Percentiles rank a stretch among this genome's conserved stretches.
Conservation (phyloP, 2,113 vertebrate species). For the Struthidea cinerea region DNA sequence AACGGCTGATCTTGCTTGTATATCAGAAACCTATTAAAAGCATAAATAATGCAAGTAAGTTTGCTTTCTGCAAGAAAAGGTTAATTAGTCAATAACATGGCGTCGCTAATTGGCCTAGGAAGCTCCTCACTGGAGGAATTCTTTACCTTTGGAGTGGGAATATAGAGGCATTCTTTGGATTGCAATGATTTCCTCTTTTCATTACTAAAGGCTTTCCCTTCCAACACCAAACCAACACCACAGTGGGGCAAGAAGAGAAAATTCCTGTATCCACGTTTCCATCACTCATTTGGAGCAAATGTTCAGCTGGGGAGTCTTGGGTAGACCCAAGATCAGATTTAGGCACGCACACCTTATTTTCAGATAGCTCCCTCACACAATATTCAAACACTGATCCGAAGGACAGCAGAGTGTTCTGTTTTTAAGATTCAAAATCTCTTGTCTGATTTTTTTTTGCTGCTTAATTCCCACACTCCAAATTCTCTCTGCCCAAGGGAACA, state of each 20-base stretch:
- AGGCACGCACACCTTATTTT: background rate
- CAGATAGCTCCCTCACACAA: background rate
- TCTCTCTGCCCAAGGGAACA: background rate
- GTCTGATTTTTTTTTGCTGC: background rate
- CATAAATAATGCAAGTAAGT: slow-evolving; percentile 61
- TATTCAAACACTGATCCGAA: background rate
- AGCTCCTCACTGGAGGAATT: slow-evolving; percentile 55
- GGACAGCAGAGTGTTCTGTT: background rate
- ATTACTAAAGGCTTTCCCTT: background rate
- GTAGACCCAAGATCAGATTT: background rate
- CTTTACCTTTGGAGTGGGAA: slow-evolving; percentile 17
- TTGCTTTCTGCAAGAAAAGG: slow-evolving; percentile 59
- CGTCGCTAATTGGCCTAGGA: slow-evolving; percentile 24
- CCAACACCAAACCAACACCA: background rate
- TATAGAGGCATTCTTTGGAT: background rate
- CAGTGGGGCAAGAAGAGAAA: background rate
- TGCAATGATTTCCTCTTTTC: background rate
- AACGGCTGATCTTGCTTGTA: slow-evolving; percentile 75
- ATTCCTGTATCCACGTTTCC: background rate
- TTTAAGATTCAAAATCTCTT: background rate
- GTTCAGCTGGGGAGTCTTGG: background rate
- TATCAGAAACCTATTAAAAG: slow-evolving; percentile 75
- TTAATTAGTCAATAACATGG: slow-evolving; percentile 53
- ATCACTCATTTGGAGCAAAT: background rate
- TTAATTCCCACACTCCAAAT: background rate